A percentile compares a stretch with the other conserved stretches of the same genome.
These are phyloP conservation scores for Typhlichthys eigenmanni DNA, from an alignment of 2,797 vertebrate genomes.

Conservation along the genomic window DNA sequence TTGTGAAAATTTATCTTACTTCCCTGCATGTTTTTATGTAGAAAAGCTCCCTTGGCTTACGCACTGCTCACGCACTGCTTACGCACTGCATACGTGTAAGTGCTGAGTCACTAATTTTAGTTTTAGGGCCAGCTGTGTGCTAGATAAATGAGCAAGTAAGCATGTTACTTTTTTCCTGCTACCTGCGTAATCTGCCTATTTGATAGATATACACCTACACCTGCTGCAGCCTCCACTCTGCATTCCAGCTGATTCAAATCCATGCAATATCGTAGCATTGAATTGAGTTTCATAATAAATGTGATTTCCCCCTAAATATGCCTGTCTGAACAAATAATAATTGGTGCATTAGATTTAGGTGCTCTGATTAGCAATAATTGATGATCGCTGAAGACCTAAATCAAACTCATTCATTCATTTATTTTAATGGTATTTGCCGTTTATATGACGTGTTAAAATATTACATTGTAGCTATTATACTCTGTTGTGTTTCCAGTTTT, in stretches of 20 bases:
- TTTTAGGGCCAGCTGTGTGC: slow-evolving; percentile 68
- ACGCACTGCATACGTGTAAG: slow-evolving; percentile 54
- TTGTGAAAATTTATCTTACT: slow-evolving; percentile 33
- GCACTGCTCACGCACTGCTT: slow-evolving; percentile 45
- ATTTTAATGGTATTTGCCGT: too few relatives aligned
- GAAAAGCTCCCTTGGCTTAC: slow-evolving; percentile 19
- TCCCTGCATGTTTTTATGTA: slow-evolving; percentile 35
- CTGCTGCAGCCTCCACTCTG: slow-evolving; percentile 13
- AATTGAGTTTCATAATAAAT: slow-evolving; percentile 7
- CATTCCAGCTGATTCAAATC: background rate
- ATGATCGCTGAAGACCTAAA: background rate
- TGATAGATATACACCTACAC: slow-evolving; percentile 20
- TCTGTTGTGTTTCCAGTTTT: too few relatives aligned
- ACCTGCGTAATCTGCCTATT: slow-evolving; percentile 7
- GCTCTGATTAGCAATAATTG: background rate
- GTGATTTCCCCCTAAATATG: slow-evolving; percentile 35
- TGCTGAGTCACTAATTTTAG: slow-evolving; percentile 44
- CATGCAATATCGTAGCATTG: background rate
- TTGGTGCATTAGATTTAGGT: too few relatives aligned
- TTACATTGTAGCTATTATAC: too few relatives aligned
- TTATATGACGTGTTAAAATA: too few relatives aligned
- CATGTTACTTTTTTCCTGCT: slow-evolving; percentile 28
- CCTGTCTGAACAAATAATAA: slow-evolving; percentile 38
- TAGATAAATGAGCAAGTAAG: slow-evolving; percentile 64
- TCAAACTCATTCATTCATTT: background rate